Evolutionary conservation across 2,113 vertebrate genomes (phyloP).

Genomic region (Gopherus evgoodei): DNA sequence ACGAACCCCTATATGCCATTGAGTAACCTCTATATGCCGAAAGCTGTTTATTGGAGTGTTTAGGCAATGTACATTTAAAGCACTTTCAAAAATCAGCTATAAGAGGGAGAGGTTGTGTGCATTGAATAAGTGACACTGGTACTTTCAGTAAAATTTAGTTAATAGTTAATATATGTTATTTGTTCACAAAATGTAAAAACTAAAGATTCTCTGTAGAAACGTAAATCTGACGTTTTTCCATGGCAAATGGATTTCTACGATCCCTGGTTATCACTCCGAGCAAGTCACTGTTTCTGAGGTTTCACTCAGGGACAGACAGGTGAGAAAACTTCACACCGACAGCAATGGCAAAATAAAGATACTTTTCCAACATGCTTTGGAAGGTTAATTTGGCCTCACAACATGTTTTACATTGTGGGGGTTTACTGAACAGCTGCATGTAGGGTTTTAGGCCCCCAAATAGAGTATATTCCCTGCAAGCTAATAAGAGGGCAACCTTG

Average conservation of each 20-base stretch:
- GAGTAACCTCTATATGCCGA: neutral
- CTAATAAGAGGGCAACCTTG: neutral
- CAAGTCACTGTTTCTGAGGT: conserved; percentile 33
- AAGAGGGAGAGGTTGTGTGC: neutral
- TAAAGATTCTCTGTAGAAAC: neutral
- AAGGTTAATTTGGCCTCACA: conserved; percentile 67
- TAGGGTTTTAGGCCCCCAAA: conserved; percentile 18
- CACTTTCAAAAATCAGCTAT: neutral
- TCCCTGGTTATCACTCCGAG: neutral
- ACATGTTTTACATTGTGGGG: neutral
- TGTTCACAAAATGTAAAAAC: neutral
- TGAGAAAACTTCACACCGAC: neutral
- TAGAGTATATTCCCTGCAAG: conserved; percentile 16
- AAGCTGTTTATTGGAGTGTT: neutral
- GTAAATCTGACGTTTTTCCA: neutral
- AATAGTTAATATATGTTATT: neutral
- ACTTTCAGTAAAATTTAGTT: neutral
- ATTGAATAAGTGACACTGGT: neutral
- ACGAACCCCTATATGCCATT: neutral
- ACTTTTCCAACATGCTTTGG: conserved; percentile 5
- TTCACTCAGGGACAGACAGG: conserved; percentile 46
- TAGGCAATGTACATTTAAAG: neutral
- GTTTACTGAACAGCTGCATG: conserved; percentile 41
- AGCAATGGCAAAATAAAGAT: conserved; percentile 37
- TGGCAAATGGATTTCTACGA: neutral